Percentiles rank a stretch among this genome's conserved stretches.
Evolutionary conservation across 2,888 invertebrate species (phyloP).

Genomic region (Frankliniella fusca): DNA sequence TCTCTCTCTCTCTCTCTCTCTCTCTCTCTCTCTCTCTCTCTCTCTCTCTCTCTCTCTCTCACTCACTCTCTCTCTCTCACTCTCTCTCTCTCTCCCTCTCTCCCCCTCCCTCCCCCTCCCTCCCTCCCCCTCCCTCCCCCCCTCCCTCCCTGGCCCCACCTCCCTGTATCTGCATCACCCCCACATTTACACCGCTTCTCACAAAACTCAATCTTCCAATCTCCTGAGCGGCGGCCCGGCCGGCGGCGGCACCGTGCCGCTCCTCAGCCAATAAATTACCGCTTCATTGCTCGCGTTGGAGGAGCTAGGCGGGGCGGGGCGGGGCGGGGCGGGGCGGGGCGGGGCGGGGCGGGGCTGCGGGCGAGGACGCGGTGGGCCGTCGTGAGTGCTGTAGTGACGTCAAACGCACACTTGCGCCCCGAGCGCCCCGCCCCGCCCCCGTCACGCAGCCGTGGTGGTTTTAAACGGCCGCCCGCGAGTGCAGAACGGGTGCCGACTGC

Average conservation of each 20-base stretch:
- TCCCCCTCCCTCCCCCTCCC: background rate
- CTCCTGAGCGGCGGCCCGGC: background rate
- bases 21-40: background rate
- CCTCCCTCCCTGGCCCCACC: background rate
- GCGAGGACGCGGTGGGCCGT: background rate
- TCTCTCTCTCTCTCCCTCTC: too few species aligned
- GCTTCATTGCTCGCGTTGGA: conserved; percentile 19
- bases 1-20: background rate
- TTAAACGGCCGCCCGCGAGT: background rate
- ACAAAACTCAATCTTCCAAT: background rate
- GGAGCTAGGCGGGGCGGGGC: background rate
- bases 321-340: background rate
- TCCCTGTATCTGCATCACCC: background rate
- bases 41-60: background rate
- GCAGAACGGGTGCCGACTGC: conserved; percentile 23
- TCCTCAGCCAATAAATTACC: conserved; percentile 14
- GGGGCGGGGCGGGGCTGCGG: background rate
- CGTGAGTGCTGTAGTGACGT: background rate
- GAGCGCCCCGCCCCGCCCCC: background rate
- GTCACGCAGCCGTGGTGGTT: background rate
- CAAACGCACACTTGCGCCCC: background rate
- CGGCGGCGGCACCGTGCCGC: background rate
- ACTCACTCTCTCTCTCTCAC: too few species aligned
- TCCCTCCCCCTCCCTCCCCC: background rate
- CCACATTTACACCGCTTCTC: background rate